Evolutionary conservation across 2,797 vertebrate genomes (phyloP), one percentile per base, ranked within the genome.

Genomic region (Hippocampus kuda): DNA sequence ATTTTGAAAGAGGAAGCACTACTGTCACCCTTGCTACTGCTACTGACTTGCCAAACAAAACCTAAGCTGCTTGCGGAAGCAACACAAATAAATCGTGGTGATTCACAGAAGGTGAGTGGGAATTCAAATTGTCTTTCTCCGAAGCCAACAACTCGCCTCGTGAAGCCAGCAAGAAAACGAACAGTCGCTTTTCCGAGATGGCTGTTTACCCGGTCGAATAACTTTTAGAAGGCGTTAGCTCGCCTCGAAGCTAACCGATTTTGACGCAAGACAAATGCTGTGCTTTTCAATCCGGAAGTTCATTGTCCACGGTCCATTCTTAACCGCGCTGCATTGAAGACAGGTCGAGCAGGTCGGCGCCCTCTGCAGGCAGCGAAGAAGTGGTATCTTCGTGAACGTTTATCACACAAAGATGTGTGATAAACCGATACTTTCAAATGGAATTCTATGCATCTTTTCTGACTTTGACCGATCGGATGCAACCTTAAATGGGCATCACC

Each of bases 1-100:
- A 65, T 65, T 65, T 48, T 65, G 63, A 65, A 65, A 15, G 6
- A 26, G 24, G 63, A 65, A 65, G n/a, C 44, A 5, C 15, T 27
- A 24, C 44, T 1, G 3, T 48, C 26, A 24, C 11, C 26, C 24
- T 65, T 24, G 44, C 42, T 48, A 11, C 24, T 18, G 10, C 20
- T 1, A 6, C n/a, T 18, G 48, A 24, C 63, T 48, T 65, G 24
- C 44, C 9, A 18, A 4, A 48, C 13, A 30, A 18, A 9, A 48
- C 13, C 18, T 65, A 46, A 48, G 44, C 44, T 48, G n/a, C 24
- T 62, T 65, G 41, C 16, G 44, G 63, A 65, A 48, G 44, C 44
- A 26, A 48, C 42, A 46, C 44, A 48, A 65, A 48, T 30, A 60
- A 60, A 48, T 26, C 18, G 63, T 18, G 24, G 63, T 48, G 24